Percentiles rank a stretch among this genome's conserved stretches.
These are phyloP conservation scores for Lepilemur septentrionalis DNA, from an alignment of 2,797 vertebrate genomes.

Conservation along the genomic window DNA sequence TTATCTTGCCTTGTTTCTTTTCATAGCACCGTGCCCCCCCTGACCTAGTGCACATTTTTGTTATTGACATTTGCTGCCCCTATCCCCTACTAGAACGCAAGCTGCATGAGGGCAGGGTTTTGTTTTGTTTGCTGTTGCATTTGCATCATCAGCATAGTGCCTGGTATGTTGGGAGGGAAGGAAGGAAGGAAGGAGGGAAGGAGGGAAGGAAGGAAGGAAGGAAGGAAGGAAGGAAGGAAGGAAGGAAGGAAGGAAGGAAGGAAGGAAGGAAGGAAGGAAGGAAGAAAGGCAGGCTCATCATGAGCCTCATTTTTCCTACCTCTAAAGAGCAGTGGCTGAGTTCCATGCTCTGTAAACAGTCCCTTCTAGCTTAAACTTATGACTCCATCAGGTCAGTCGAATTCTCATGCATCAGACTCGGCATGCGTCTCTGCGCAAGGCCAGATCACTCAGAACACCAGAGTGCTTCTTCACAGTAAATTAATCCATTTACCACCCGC, in stretches of 20 bases:
- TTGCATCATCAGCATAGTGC: not conserved
- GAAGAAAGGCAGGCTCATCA: not conserved
- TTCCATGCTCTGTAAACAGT: not conserved
- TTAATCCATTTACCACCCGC: not conserved
- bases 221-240: not conserved
- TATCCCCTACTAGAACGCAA: not conserved
- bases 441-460: not conserved
- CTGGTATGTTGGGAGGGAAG: not conserved
- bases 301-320: not conserved
- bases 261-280: not conserved
- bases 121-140: not conserved
- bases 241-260: not conserved
- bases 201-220: too few relatives aligned
- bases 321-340: not conserved
- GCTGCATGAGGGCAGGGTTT: not conserved
- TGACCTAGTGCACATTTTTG: not conserved
- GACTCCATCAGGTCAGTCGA: not conserved
- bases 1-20: not conserved
- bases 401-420: not conserved
- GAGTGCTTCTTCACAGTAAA: not conserved
- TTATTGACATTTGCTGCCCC: not conserved
- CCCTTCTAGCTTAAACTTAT: not conserved
- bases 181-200: not conserved
- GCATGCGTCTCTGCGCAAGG: not conserved
- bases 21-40: not conserved